Conservation (phyloP, 2,888 invertebrate genomes). For the Idaea aversata region DNA sequence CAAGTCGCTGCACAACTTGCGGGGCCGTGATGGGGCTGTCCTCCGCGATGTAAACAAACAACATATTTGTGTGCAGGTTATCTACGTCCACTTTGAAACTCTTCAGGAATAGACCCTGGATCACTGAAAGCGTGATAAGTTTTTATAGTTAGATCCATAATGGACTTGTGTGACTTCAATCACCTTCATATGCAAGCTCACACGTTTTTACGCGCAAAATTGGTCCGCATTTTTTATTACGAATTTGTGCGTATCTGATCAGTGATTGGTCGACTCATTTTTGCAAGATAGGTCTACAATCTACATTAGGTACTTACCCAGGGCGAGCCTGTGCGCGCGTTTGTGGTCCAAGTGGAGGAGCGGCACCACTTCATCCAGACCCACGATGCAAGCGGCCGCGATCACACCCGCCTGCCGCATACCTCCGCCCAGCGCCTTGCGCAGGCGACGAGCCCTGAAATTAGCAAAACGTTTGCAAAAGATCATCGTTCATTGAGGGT, state of each 20-base stretch:
- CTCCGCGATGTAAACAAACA: slow-evolving; percentile 82
- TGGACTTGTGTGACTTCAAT: neutral
- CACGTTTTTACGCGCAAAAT: neutral
- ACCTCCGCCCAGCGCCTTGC: slow-evolving; percentile 95
- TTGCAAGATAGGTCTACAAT: neutral
- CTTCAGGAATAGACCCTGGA: slow-evolving; percentile 81
- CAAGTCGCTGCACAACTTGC: slow-evolving; percentile 54
- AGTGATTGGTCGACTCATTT: neutral
- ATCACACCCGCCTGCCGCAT: slow-evolving; percentile 96
- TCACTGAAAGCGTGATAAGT: slow-evolving; percentile 60
- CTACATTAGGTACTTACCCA: slow-evolving; percentile 68
- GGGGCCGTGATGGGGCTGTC: slow-evolving; percentile 74
- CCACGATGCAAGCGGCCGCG: slow-evolving; percentile 93
- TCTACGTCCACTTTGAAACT: slow-evolving; percentile 82
- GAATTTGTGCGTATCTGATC: too few relatives aligned
- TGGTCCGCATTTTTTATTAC: too few relatives aligned
- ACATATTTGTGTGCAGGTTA: slow-evolving; percentile 86
- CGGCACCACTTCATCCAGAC: slow-evolving; percentile 89
- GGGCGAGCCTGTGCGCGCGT: slow-evolving; percentile 83
- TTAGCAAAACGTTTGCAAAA: too few relatives aligned
- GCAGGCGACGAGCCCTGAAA: slow-evolving; percentile 85
- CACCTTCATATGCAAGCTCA: neutral
- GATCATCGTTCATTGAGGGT: neutral
- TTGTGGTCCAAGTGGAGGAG: slow-evolving; percentile 87
- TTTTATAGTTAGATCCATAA: neutral